phyloP scores from a whole-genome alignment of 2,888 invertebrate genomes.

The Pogonocherus hispidulus region DNA sequence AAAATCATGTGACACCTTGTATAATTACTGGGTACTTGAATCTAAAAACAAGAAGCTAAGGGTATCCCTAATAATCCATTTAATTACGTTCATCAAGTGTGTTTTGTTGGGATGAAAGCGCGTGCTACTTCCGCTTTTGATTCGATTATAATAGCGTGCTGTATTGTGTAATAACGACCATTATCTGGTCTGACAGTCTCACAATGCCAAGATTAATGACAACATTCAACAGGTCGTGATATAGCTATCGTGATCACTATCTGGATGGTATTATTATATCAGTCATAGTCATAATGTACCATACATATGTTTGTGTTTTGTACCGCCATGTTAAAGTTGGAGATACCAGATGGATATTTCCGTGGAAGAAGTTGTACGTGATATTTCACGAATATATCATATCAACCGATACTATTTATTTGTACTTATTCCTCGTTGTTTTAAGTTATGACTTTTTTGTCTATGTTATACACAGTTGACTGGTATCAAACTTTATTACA shows the following conservation, averaged over 20 bases:
- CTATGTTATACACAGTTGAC: too few relatives aligned
- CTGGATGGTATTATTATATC: constrained; percentile 34
- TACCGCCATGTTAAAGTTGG: neutral
- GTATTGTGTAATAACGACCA: constrained; percentile 48
- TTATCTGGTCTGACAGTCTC: constrained; percentile 47
- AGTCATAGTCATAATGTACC: constrained; percentile 25
- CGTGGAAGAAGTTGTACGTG: neutral
- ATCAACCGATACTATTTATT: too few relatives aligned
- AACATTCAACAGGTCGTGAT: constrained; percentile 39
- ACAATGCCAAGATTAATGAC: constrained; percentile 48
- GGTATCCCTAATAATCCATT: constrained; percentile 19
- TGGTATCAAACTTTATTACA: too few relatives aligned
- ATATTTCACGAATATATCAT: too few relatives aligned
- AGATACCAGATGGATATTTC: neutral
- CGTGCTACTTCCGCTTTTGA: constrained; percentile 47
- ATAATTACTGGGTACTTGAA: neutral
- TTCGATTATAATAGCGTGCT: constrained; percentile 51
- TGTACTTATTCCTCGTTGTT: too few relatives aligned
- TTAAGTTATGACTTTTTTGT: too few relatives aligned
- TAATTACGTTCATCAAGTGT: constrained; percentile 33
- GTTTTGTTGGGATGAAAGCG: constrained; percentile 12
- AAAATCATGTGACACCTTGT: neutral
- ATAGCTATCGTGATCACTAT: constrained; percentile 34
- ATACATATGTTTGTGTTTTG: neutral
- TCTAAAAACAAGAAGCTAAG: neutral